A percentile compares a stretch with the other conserved stretches of the same genome.
Conservation (phyloP, 2,888 invertebrate species). For the Apotomis betuletana region DNA sequence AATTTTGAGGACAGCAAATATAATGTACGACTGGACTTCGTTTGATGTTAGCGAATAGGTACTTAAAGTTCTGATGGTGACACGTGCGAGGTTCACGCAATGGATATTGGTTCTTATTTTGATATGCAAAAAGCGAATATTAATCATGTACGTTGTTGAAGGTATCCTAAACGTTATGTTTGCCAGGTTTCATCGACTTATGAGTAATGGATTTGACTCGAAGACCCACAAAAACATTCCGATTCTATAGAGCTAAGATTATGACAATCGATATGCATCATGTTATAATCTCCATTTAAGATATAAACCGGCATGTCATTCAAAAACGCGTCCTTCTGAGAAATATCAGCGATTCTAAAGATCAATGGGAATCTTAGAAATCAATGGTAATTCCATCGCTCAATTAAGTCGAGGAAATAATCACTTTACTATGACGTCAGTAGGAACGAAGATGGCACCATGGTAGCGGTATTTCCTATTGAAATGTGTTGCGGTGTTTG, state of each 20-base stretch:
- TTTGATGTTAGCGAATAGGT: slow-evolving; percentile 39
- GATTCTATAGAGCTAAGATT: too few relatives aligned
- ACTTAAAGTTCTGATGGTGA: slow-evolving; percentile 19
- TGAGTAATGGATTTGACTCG: slow-evolving; percentile 14
- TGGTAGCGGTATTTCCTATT: slow-evolving; percentile 32
- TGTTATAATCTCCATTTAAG: neutral
- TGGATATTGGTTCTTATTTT: slow-evolving; percentile 8
- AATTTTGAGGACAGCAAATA: slow-evolving; percentile 25
- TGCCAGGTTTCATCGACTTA: slow-evolving; percentile 2
- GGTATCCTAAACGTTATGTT: slow-evolving; percentile 12
- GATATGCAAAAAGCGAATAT: neutral
- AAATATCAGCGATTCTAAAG: neutral
- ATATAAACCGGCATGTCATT: neutral
- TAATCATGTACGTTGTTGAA: neutral
- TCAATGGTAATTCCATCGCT: slow-evolving; percentile 12
- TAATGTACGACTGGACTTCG: slow-evolving; percentile 41
- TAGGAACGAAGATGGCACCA: slow-evolving; percentile 1
- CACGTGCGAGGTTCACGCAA: slow-evolving; percentile 5
- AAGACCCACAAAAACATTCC: neutral
- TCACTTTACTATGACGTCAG: slow-evolving; percentile 7
- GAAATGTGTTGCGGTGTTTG: slow-evolving; percentile 33
- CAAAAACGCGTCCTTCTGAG: neutral
- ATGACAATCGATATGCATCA: neutral
- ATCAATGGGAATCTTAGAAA: slow-evolving; percentile 2
- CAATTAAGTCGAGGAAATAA: slow-evolving; percentile 5